Percentiles rank a stretch among this genome's conserved stretches.
These are phyloP conservation scores for Rhombomys opimus DNA, from an alignment of 2,113 vertebrate species.

Conservation along the genomic window DNA sequence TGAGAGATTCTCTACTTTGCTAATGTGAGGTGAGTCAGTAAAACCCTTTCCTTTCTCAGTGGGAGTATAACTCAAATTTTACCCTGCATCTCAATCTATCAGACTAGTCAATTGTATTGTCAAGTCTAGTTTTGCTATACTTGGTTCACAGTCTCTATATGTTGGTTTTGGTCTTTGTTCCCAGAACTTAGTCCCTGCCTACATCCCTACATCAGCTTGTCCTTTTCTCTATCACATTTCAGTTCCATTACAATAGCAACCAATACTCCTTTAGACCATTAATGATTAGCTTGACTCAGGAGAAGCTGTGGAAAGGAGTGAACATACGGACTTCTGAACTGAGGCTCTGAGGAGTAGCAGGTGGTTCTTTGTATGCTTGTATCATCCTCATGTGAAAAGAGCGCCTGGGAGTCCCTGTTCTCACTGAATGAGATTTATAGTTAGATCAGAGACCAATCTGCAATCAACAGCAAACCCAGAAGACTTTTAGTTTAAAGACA, in stretches of 20 bases:
- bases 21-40: background rate
- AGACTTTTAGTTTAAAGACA: background rate
- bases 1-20: background rate
- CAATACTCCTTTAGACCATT: background rate
- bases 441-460: background rate
- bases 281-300: background rate
- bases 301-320: background rate
- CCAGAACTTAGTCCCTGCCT: background rate
- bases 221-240: background rate
- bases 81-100: background rate
- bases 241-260: background rate
- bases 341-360: background rate
- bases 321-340: background rate
- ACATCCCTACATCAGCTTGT: background rate
- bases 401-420: no score
- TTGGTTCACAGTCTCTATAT: background rate
- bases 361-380: background rate
- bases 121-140: background rate
- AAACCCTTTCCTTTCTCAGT: background rate
- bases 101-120: background rate
- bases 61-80: background rate
- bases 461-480: background rate
- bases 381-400: background rate
- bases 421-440: background rate
- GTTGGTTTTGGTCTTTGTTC: background rate